Evolutionary conservation across 2,113 vertebrate species (phyloP).

Genomic region (Odocoileus hemionus): DNA sequence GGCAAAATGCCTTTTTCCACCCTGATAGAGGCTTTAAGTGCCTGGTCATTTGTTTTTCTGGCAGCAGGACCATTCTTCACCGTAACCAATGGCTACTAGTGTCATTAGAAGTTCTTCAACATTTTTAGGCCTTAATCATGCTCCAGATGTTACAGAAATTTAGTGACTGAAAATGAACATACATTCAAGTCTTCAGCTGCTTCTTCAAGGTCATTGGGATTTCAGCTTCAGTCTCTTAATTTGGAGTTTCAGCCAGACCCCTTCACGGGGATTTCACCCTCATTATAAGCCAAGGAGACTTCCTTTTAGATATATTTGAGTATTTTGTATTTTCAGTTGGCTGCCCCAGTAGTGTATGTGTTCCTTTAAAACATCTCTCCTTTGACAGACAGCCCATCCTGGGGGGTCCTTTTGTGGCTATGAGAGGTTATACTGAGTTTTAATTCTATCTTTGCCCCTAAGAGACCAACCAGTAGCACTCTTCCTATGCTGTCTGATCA

Average conservation of each 20-base stretch:
- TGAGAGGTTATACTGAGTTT: neutral
- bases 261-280: neutral
- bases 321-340: neutral
- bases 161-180: neutral
- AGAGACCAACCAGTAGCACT: conserved; percentile 62
- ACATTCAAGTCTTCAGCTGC: conserved; percentile 12
- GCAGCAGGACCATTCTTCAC: neutral
- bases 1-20: neutral
- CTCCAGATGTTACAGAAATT: conserved; percentile 32
- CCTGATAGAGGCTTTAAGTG: neutral
- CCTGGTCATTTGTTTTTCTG: neutral
- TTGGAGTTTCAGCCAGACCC: neutral
- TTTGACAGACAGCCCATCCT: neutral
- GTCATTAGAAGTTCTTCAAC: conserved; percentile 12
- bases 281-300: neutral
- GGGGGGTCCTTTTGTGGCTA: neutral
- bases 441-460: conserved; percentile 52
- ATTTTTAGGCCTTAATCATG: conserved; percentile 15
- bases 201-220: neutral
- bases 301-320: neutral
- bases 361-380: neutral
- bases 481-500: conserved; percentile 70
- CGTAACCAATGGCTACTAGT: neutral
- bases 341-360: neutral
- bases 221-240: neutral